Percentiles rank a stretch among this genome's conserved stretches.
Evolutionary conservation across 2,797 vertebrate species (phyloP).

Genomic region (Argya squamiceps): DNA sequence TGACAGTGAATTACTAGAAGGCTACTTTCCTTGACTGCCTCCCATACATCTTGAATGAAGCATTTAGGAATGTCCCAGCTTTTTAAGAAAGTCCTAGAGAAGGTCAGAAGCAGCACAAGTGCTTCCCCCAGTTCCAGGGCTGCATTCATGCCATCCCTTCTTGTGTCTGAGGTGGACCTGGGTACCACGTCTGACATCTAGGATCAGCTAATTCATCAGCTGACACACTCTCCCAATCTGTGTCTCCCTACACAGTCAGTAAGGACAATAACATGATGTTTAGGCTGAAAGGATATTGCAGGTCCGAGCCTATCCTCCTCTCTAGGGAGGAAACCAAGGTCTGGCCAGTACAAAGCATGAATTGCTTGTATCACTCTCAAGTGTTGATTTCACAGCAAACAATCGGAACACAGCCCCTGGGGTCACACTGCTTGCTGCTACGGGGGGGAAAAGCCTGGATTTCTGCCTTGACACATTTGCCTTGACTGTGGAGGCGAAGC

Average conservation of each 20-base stretch:
- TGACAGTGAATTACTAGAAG: background rate
- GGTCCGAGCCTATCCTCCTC: background rate
- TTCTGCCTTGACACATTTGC: background rate
- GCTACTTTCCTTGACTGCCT: background rate
- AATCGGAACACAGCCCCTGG: fast-evolving
- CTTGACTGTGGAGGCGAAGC: background rate
- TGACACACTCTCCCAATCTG: too few relatives aligned
- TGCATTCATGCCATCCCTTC: background rate
- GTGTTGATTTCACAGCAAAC: background rate
- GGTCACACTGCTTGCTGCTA: background rate
- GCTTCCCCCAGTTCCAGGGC: background rate
- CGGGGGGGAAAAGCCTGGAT: background rate
- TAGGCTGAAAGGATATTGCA: background rate
- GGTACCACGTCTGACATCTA: background rate
- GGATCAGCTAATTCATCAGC: background rate
- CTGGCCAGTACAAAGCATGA: background rate
- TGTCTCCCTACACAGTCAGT: background rate
- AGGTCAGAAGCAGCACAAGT: background rate
- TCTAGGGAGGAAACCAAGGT: background rate
- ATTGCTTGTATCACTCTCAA: background rate
- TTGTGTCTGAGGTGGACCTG: background rate
- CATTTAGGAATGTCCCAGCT: background rate
- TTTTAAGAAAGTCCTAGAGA: background rate
- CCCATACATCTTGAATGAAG: background rate
- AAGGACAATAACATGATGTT: background rate